Percentiles rank a stretch among this genome's conserved stretches.
Evolutionary conservation across 2,888 invertebrate species (phyloP).

Genomic region (Sphaerophoria rueppellii): DNA sequence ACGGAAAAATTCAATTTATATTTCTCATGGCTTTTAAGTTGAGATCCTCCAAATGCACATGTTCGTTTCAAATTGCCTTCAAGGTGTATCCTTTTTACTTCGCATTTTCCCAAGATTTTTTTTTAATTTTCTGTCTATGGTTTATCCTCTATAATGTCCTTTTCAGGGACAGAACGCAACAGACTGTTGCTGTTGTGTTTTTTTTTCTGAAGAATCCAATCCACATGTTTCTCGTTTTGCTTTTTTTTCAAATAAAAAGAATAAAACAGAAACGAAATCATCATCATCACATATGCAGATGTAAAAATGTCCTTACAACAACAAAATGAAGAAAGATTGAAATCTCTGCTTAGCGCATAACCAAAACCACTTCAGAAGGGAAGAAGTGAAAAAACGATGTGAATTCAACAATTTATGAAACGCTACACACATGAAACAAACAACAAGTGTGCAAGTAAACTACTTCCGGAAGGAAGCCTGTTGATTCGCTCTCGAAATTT

Average conservation of each 20-base stretch:
- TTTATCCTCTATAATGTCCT: conserved; percentile 56
- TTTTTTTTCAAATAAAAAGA: not conserved
- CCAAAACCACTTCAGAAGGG: not conserved
- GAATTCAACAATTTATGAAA: not conserved
- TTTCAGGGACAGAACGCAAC: conserved; percentile 41
- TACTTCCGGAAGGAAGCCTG: conserved; percentile 73
- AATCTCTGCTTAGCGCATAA: conserved; percentile 47
- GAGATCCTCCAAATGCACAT: conserved; percentile 57
- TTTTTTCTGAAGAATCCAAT: conserved; percentile 27
- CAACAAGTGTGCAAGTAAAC: conserved; percentile 65
- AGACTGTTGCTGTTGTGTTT: conserved; percentile 60
- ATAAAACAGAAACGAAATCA: conserved; percentile 4
- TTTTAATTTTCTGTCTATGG: conserved; percentile 1
- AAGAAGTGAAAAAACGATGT: not conserved
- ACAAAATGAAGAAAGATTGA: conserved; percentile 35
- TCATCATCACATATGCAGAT: conserved; percentile 54
- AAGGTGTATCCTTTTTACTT: conserved; percentile 58
- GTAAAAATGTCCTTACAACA: conserved; percentile 52
- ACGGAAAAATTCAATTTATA: conserved; percentile 42
- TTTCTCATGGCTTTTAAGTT: conserved; percentile 52
- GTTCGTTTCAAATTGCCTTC: conserved; percentile 66
- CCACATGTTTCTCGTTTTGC: conserved; percentile 57
- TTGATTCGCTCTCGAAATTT: conserved; percentile 51
- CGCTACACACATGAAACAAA: conserved; percentile 37
- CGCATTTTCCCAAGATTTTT: conserved; percentile 45